A percentile compares a stretch with the other conserved stretches of the same genome.
Evolutionary conservation across 1,140 invertebrate species (phyloP).

Genomic region (Meloidogyne hapla): DNA sequence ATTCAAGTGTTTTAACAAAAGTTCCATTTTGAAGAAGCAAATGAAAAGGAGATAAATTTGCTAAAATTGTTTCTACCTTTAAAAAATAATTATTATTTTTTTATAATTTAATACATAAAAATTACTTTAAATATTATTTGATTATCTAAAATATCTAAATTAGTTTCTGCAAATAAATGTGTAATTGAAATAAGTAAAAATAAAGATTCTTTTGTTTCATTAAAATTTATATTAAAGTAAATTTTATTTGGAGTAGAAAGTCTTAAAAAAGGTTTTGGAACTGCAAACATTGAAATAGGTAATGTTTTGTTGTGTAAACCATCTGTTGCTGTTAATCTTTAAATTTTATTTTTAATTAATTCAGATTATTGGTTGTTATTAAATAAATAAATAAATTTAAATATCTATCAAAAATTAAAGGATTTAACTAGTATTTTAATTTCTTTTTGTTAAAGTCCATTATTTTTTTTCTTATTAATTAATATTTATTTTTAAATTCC

Average conservation of each 20-base stretch:
- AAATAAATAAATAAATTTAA: background rate
- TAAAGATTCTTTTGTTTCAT: background rate
- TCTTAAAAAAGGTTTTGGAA: background rate
- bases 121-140: slow-evolving; percentile 16
- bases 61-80: background rate
- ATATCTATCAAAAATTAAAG: too few relatives aligned
- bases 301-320: slow-evolving; percentile 47
- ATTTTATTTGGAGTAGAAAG: slow-evolving; percentile 10
- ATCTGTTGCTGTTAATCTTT: slow-evolving; percentile 58
- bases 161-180: slow-evolving; percentile 23
- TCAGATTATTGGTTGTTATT: too few relatives aligned
- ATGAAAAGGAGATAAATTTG: slow-evolving; percentile 15
- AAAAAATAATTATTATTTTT: background rate
- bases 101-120: background rate
- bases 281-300: slow-evolving; percentile 6
- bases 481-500: too few relatives aligned
- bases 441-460: too few relatives aligned
- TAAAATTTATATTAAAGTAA: background rate
- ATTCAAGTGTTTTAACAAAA: slow-evolving; percentile 3
- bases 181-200: slow-evolving; percentile 13
- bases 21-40: slow-evolving; percentile 4
- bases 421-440: too few relatives aligned
- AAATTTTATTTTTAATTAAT: background rate
- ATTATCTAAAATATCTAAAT: slow-evolving; percentile 17
- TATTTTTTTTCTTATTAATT: too few relatives aligned